Conservation (phyloP, 2,888 invertebrate species). For the Mystacides longicornis region DNA sequence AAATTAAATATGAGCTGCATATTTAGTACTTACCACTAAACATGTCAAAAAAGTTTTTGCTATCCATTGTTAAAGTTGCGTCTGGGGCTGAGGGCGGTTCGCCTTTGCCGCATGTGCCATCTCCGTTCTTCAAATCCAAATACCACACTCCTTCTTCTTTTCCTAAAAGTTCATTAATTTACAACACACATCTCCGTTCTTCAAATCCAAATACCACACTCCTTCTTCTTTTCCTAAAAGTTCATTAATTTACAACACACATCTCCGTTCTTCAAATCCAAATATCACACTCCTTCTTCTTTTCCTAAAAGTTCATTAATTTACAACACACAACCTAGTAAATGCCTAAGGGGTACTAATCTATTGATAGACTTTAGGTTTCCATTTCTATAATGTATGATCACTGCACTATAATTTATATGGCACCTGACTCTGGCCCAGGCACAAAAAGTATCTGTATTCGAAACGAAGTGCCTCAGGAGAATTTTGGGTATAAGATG, state of each 20-base stretch:
- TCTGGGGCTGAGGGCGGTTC: constrained; percentile 64
- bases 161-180: too few relatives aligned
- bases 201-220: constrained; percentile 81
- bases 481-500: too few relatives aligned
- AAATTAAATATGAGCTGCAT: neutral
- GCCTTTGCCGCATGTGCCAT: constrained; percentile 73
- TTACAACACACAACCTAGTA: too few relatives aligned
- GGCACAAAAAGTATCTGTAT: too few relatives aligned
- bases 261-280: constrained; percentile 82
- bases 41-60: constrained; percentile 70
- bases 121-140: constrained; percentile 82
- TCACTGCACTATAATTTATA: too few relatives aligned
- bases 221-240: constrained; percentile 59
- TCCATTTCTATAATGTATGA: too few relatives aligned
- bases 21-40: constrained; percentile 52
- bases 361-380: too few relatives aligned
- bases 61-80: constrained; percentile 78
- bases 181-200: constrained; percentile 72
- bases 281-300: constrained; percentile 67
- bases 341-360: too few relatives aligned
- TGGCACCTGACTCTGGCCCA: too few relatives aligned
- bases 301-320: constrained; percentile 55
- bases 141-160: constrained; percentile 69
- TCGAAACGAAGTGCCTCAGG: too few relatives aligned
- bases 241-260: too few relatives aligned